Percentiles rank a stretch among this genome's conserved stretches.
These are phyloP conservation scores for Microcebus ravelobensis DNA, from an alignment of 2,113 vertebrate genomes.

Conservation along the genomic window DNA sequence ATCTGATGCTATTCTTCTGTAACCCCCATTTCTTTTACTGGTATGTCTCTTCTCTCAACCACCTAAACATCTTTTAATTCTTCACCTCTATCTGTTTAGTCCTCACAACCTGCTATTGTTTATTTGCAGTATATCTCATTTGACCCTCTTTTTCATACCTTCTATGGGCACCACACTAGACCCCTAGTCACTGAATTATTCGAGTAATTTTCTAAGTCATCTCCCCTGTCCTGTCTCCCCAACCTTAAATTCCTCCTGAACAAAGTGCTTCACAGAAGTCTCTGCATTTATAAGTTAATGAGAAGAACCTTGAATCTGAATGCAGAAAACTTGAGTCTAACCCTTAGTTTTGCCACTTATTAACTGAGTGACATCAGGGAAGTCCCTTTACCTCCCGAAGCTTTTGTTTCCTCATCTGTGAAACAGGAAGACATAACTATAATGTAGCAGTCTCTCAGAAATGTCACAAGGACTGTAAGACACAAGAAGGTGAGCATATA, in stretches of 20 bases:
- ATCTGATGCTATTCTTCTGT: background rate
- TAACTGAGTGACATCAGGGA: background rate
- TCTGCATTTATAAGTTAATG: background rate
- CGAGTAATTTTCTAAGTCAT: background rate
- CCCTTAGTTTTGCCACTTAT: background rate
- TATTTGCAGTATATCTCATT: background rate
- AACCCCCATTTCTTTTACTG: background rate
- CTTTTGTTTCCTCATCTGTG: background rate
- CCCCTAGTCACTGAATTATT: background rate
- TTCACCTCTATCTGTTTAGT: too few relatives aligned
- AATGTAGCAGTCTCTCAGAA: background rate
- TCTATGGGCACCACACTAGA: background rate
- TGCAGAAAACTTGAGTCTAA: background rate
- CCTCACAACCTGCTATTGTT: background rate
- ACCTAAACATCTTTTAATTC: background rate
- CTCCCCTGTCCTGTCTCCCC: background rate
- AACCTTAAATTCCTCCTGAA: background rate
- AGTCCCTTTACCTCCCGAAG: background rate
- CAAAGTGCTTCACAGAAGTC: background rate
- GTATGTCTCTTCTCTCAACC: background rate
- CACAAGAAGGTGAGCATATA: background rate
- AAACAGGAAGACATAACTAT: background rate
- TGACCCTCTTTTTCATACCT: background rate
- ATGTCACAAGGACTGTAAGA: too few relatives aligned
- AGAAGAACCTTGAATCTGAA: background rate